Base-by-base conservation (phyloP, 2,888 invertebrate species). In the Germaria angustata region DNA sequence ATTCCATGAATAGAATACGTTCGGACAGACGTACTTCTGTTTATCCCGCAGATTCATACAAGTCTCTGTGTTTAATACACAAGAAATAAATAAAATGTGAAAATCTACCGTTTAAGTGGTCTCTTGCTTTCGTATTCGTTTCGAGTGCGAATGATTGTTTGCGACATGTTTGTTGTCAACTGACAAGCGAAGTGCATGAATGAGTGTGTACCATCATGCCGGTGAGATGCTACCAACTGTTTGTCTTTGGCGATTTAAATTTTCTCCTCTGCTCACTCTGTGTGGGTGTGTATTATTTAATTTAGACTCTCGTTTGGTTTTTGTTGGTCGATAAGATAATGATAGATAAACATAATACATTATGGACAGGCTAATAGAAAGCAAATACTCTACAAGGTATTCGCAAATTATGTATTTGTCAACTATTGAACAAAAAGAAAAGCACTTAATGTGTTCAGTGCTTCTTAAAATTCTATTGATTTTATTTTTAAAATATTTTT, bases 101-200 rank as follows among this genome's bases (percentile, higher is more conserved):
- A 28, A 63, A 53, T 73, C 51, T 44, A 65, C 55, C 15, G 32
- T 11, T 61, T 7, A 68, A 68, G 59, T 68, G 32, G 61, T 39
- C 65, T 36, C 7, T 44, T 53, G 13, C 17, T 49, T 63, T 53
- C 20, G 11, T 13, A 36, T 46, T 20, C 34, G 2, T 1, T 24
- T 51, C 13, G 39, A 11, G 39, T 59, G 57, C 32, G n/a, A 55
- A 32, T 57, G 28, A 32, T 28, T 59, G 61, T 6, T 69, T 68
- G 34, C 32, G 65, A 34, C 34, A 77, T 77, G 41, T 53, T 77
- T 69, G 77, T 36, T 57, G 63, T 53, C 63, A 53, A 53, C 49
- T 53, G 39, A 63, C 63, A 34, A 34, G 32, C 15, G 32, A 61
- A 28, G 22, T 53, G 39, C 36, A 1, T 32, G 61, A 39, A 34